phyloP scores from a whole-genome alignment of 2,797 vertebrate species.

The Capromys pilorides region DNA sequence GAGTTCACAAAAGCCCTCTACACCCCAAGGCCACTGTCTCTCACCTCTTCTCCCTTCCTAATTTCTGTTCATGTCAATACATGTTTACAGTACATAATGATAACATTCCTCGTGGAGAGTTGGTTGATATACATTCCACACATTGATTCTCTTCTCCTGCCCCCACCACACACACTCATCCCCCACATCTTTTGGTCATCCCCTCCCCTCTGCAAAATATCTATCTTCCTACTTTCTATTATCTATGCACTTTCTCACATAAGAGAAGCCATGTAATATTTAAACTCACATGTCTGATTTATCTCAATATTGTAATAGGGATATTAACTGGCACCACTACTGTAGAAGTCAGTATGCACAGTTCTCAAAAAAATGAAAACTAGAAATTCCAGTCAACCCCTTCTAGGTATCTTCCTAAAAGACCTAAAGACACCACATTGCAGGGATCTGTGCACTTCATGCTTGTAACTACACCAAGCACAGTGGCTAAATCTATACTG shows the following conservation, averaged over 20 bases:
- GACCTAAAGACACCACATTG: neutral
- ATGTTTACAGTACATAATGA: neutral
- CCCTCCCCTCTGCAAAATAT: neutral
- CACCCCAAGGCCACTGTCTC: neutral
- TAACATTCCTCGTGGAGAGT: neutral
- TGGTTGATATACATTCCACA: neutral
- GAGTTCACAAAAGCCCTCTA: neutral
- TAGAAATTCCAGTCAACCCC: neutral
- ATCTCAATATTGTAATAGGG: neutral
- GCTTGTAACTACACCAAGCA: neutral
- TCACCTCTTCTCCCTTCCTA: neutral
- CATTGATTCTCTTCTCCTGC: neutral
- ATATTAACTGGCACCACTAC: neutral
- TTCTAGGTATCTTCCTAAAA: neutral
- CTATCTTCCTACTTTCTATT: neutral
- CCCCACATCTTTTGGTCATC: neutral
- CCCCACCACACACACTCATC: neutral
- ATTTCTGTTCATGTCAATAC: neutral
- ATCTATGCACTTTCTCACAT: neutral
- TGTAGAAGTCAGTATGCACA: neutral
- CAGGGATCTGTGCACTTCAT: neutral
- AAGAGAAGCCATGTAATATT: neutral
- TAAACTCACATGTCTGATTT: neutral
- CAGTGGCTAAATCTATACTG: neutral
- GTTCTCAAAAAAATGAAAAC: neutral